These are phyloP conservation scores for Adela reaumurella DNA, from an alignment of 2,888 invertebrate species.

Conservation along the genomic window DNA sequence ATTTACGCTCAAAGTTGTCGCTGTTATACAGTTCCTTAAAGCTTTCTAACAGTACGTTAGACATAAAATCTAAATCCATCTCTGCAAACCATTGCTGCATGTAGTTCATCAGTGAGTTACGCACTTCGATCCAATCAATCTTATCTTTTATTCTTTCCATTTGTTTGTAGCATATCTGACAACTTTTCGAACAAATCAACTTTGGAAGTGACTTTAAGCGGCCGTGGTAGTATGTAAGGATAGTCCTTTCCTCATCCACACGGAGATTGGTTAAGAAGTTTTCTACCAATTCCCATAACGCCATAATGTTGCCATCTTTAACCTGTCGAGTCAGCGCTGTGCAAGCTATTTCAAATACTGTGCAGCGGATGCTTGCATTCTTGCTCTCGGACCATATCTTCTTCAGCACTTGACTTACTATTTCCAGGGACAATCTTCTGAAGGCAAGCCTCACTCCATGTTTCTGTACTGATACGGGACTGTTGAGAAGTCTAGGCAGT, in stretches of 20 bases:
- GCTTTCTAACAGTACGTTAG: background rate
- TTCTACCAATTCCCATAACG: background rate
- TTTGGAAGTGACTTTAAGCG: background rate
- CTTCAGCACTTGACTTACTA: background rate
- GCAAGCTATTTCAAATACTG: background rate
- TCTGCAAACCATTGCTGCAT: background rate
- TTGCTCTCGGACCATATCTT: background rate
- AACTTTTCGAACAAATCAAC: background rate
- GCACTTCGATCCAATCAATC: background rate
- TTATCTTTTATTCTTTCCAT: background rate
- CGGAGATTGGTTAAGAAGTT: background rate
- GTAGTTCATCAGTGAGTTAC: background rate
- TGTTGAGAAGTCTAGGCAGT: background rate
- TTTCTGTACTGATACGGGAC: constrained; percentile 1
- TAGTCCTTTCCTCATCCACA: background rate
- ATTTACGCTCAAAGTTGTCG: background rate
- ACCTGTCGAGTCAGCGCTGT: background rate
- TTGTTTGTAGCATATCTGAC: background rate
- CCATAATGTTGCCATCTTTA: background rate
- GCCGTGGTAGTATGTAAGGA: background rate
- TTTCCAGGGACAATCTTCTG: background rate
- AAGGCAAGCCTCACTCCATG: background rate
- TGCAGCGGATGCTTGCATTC: background rate
- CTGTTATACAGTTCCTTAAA: background rate
- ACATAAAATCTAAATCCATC: background rate